phyloP scores from a whole-genome alignment of 1,140 invertebrate genomes.

The Pinna nobilis region DNA sequence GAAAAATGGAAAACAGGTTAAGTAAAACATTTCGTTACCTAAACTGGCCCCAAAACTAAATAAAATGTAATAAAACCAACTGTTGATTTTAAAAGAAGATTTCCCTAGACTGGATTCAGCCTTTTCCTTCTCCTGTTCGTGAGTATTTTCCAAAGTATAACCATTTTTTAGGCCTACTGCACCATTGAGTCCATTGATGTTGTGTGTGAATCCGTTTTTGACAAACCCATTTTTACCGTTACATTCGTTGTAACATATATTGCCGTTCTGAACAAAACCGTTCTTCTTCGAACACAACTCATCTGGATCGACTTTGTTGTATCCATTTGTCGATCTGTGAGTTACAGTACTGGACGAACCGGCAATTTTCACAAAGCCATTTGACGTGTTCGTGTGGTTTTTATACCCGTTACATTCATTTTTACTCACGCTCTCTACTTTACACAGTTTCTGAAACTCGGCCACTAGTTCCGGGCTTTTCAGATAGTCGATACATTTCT shows the following conservation, averaged over 20 bases:
- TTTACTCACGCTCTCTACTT: conserved; percentile 16
- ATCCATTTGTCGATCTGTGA: conserved; percentile 6
- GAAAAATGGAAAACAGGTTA: conserved; percentile 86
- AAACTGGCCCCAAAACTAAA: conserved; percentile 88
- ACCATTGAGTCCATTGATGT: neutral
- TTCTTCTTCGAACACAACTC: neutral
- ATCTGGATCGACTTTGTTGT: neutral
- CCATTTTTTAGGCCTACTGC: neutral
- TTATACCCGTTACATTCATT: neutral
- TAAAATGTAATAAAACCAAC: conserved; percentile 90
- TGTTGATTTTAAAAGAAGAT: conserved; percentile 79
- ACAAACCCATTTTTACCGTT: neutral
- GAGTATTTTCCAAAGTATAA: neutral
- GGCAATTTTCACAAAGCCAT: conserved; percentile 11
- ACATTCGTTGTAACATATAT: neutral
- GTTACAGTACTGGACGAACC: neutral
- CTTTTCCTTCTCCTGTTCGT: neutral
- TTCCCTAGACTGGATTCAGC: conserved; percentile 20
- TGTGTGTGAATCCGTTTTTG: neutral
- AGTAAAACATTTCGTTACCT: conserved; percentile 93
- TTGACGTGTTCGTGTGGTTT: neutral
- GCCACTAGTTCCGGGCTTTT: conserved; percentile 42
- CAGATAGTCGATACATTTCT: conserved; percentile 4
- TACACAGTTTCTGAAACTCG: conserved; percentile 49
- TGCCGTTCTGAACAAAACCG: neutral